These are phyloP conservation scores for Rhamnusium bicolor DNA, from an alignment of 2,888 invertebrate species.

Conservation along the genomic window DNA sequence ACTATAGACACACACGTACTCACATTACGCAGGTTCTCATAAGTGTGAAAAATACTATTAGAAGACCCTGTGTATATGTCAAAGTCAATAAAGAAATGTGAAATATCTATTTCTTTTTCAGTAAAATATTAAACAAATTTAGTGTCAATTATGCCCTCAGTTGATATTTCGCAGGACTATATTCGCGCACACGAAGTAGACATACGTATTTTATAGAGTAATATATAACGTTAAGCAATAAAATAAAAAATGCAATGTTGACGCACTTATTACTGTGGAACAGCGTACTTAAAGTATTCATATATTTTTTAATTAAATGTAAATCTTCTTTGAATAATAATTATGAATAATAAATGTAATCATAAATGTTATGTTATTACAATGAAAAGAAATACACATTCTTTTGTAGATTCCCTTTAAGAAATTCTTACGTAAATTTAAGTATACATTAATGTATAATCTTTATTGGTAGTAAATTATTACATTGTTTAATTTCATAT, in stretches of 20 bases:
- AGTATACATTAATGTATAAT: neutral
- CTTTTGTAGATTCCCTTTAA: neutral
- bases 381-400: slow-evolving; percentile 3
- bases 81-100: too few relatives aligned
- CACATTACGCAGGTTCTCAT: too few relatives aligned
- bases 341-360: slow-evolving; percentile 11
- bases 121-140: too few relatives aligned
- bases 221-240: slow-evolving; percentile 11
- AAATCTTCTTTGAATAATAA: neutral
- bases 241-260: slow-evolving; percentile 11
- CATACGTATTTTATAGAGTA: slow-evolving; percentile 10
- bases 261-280: slow-evolving; percentile 3
- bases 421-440: neutral
- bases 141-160: neutral
- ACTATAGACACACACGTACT: too few relatives aligned
- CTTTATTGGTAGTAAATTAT: neutral
- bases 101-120: too few relatives aligned
- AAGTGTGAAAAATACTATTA: too few relatives aligned
- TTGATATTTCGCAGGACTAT: neutral
- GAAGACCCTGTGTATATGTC: too few relatives aligned
- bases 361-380: slow-evolving; percentile 3
- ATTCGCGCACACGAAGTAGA: neutral
- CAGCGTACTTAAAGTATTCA: neutral
- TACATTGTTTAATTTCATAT: too few relatives aligned
- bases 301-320: slow-evolving; percentile 18